A percentile compares a stretch with the other conserved stretches of the same genome.
Conservation (phyloP, 2,113 vertebrate species). For the Nyctibius bracteatus region DNA sequence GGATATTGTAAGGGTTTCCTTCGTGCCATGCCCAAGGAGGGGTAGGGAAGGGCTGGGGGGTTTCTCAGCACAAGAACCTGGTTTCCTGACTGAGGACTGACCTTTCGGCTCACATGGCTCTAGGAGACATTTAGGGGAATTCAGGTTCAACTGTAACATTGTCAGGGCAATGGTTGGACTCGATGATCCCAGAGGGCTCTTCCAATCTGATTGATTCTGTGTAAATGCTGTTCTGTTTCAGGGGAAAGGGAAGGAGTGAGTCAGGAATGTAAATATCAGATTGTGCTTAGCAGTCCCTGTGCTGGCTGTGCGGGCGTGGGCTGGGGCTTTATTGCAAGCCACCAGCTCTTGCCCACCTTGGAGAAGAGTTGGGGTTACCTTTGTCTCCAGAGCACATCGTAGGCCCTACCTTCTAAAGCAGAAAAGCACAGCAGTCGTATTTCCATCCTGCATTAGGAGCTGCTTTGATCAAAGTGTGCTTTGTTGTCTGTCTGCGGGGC, state of each 20-base stretch:
- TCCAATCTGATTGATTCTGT: too few species aligned
- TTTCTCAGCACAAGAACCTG: neutral
- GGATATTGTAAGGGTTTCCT: neutral
- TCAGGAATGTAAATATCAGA: neutral
- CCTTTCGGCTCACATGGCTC: neutral
- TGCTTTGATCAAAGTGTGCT: neutral
- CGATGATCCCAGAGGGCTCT: too few species aligned
- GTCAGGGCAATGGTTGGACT: too few species aligned
- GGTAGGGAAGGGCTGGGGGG: neutral
- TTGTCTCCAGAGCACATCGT: neutral
- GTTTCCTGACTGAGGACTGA: neutral
- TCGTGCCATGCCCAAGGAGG: fast-evolving
- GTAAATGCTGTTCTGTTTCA: neutral
- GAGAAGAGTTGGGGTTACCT: neutral
- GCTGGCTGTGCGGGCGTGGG: neutral
- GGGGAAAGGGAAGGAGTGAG: constrained; percentile 17
- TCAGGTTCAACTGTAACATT: neutral
- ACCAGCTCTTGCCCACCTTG: neutral
- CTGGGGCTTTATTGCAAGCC: neutral
- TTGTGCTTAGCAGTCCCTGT: neutral
- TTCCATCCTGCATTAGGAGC: neutral
- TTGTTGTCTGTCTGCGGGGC: neutral
- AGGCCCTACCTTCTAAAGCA: neutral
- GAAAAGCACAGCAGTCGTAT: neutral
- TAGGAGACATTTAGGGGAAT: neutral